Evolutionary conservation across 1,140 invertebrate species (phyloP).

Genomic region (Heliconius congener): DNA sequence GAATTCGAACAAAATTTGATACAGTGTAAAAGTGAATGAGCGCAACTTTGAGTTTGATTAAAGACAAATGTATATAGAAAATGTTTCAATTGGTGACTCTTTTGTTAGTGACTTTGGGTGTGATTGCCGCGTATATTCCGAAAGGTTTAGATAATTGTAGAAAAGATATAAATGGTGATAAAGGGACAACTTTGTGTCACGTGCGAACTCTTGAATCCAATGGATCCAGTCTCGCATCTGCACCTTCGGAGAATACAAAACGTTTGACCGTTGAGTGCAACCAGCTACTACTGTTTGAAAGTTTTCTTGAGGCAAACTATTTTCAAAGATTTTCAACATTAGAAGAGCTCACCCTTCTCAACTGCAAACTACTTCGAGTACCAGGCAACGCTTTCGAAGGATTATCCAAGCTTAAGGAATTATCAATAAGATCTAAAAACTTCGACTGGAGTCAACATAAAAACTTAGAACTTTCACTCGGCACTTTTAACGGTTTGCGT

Average conservation of each 20-base stretch:
- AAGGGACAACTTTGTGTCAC: conserved; percentile 84
- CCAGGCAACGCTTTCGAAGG: conserved; percentile 90
- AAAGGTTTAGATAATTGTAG: conserved; percentile 68
- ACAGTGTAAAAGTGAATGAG: conserved; percentile 47
- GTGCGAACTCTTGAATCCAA: conserved; percentile 86
- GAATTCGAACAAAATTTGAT: conserved; percentile 46
- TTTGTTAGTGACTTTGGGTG: conserved; percentile 76
- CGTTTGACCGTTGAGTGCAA: conserved; percentile 88
- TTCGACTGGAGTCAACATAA: conserved; percentile 87
- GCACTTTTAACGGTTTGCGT: conserved; percentile 86
- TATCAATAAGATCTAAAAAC: conserved; percentile 89
- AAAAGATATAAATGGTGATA: conserved; percentile 52
- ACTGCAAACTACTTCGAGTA: conserved; percentile 90
- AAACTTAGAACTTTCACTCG: conserved; percentile 85
- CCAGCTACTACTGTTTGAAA: conserved; percentile 90
- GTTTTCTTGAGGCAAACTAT: conserved; percentile 86
- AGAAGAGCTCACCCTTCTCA: conserved; percentile 86
- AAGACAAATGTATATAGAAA: conserved; percentile 75
- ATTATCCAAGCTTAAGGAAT: conserved; percentile 87
- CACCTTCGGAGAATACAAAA: conserved; percentile 84
- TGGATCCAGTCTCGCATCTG: conserved; percentile 83
- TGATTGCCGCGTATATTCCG: conserved; percentile 65
- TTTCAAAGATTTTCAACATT: conserved; percentile 89
- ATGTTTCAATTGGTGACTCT: conserved; percentile 77
- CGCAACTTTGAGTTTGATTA: conserved; percentile 44